Evolutionary conservation across 1,140 invertebrate genomes (phyloP).

Genomic region (Lepidostoma basale): DNA sequence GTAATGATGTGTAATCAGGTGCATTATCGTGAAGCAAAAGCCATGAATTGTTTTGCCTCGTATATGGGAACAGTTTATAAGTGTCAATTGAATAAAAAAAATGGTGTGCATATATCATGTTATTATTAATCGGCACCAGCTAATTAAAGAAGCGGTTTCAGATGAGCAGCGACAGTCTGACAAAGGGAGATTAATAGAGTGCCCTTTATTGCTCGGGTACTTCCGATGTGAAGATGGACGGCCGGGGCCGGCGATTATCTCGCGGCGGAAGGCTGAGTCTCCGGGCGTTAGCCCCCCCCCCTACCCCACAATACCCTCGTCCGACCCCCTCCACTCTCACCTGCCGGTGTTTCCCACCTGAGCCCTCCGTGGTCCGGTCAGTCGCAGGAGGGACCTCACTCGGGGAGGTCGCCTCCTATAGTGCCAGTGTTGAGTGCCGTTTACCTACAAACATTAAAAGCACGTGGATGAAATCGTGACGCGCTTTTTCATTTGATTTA

Average conservation of each 20-base stretch:
- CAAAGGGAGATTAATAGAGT: no score
- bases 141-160: no score
- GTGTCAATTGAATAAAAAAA: no score
- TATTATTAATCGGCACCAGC: no score
- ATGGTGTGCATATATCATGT: no score
- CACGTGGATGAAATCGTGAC: conserved; percentile 14
- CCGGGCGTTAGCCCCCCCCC: conserved; percentile 31
- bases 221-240: no score
- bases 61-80: no score
- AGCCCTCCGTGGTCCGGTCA: not conserved
- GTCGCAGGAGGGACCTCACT: not conserved
- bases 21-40: no score
- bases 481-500: not conserved
- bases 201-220: no score
- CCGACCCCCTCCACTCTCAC: not conserved
- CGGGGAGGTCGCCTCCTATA: not conserved
- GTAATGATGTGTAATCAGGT: no score
- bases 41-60: no score
- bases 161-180: no score
- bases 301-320: not conserved
- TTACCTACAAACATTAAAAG: conserved; percentile 6
- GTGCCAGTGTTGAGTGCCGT: not conserved
- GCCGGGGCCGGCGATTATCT: conserved; percentile 4
- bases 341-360: conserved; percentile 1
- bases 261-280: not conserved